Evolutionary conservation across 2,888 invertebrate genomes (phyloP).

Genomic region (Meganola albula): DNA sequence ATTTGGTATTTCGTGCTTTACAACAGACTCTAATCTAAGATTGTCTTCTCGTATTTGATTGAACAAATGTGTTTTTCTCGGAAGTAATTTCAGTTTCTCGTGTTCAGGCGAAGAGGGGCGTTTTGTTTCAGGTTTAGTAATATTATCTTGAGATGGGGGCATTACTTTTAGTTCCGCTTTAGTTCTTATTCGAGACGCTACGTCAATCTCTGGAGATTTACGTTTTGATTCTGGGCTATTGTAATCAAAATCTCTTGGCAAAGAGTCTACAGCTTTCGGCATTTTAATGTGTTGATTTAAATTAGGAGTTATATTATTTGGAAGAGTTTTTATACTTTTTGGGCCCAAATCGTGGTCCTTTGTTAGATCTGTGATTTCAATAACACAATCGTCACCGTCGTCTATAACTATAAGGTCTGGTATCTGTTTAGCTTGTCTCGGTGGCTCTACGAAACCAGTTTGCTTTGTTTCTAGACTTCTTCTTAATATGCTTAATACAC

Average conservation of each 20-base stretch:
- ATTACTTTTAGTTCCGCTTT: conserved; percentile 88
- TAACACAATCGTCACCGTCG: conserved; percentile 65
- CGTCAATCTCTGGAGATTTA: conserved; percentile 66
- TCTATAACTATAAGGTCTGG: conserved; percentile 73
- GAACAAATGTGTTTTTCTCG: conserved; percentile 58
- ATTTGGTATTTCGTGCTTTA: conserved; percentile 78
- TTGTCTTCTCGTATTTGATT: conserved; percentile 70
- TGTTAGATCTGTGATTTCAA: conserved; percentile 68
- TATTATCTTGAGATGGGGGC: conserved; percentile 60
- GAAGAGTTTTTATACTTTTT: conserved; percentile 35
- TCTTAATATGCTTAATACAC: conserved; percentile 83
- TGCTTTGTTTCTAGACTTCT: conserved; percentile 83
- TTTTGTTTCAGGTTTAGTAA: conserved; percentile 39
- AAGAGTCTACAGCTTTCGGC: conserved; percentile 83
- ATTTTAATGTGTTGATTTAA: conserved; percentile 78
- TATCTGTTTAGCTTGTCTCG: conserved; percentile 64
- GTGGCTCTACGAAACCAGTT: conserved; percentile 72
- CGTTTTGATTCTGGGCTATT: conserved; percentile 51
- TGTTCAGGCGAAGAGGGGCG: conserved; percentile 28
- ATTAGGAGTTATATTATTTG: conserved; percentile 33
- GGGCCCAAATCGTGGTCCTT: conserved; percentile 44
- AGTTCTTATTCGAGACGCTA: conserved; percentile 87
- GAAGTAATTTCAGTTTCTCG: conserved; percentile 48
- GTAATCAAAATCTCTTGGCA: conserved; percentile 72
- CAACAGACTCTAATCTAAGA: conserved; percentile 73